Evolutionary conservation across 1,140 invertebrate species (phyloP).

Genomic region (Eumaeus atala): DNA sequence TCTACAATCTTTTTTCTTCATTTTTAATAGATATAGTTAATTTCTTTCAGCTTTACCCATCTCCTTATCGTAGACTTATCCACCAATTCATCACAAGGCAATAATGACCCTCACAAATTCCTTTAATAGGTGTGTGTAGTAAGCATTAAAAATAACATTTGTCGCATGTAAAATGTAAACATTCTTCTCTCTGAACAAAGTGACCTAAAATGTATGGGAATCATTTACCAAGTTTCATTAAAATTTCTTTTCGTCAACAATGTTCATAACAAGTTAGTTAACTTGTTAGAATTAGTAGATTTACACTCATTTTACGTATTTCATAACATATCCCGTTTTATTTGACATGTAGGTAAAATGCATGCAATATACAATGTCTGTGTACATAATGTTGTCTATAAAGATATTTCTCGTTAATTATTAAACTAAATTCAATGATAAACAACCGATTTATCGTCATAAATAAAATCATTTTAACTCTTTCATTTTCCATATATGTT

Average conservation of each 20-base stretch:
- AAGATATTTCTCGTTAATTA: background rate
- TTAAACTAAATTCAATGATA: no score
- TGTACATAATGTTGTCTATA: conserved; percentile 2
- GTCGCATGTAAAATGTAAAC: conserved; percentile 31
- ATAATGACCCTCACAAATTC: conserved; percentile 36
- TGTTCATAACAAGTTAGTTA: no score
- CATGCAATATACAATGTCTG: background rate
- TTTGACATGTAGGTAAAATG: background rate
- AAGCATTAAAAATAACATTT: conserved; percentile 26
- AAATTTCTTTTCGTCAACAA: conserved; percentile 8
- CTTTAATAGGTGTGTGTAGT: conserved; percentile 5
- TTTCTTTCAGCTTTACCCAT: conserved; percentile 57
- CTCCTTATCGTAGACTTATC: conserved; percentile 33
- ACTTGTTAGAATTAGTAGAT: no score
- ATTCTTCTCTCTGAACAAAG: conserved; percentile 28
- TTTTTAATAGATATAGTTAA: conserved; percentile 57
- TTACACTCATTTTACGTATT: no score
- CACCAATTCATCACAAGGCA: conserved; percentile 40
- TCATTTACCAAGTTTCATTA: conserved; percentile 16
- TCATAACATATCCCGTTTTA: no score
- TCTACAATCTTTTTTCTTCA: conserved; percentile 66
- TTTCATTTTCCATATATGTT: background rate
- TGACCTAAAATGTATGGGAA: conserved; percentile 31
- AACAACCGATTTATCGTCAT: background rate
- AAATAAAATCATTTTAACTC: background rate